Conservation (phyloP, 2,113 vertebrate species). For the Nansenia antarctica region DNA sequence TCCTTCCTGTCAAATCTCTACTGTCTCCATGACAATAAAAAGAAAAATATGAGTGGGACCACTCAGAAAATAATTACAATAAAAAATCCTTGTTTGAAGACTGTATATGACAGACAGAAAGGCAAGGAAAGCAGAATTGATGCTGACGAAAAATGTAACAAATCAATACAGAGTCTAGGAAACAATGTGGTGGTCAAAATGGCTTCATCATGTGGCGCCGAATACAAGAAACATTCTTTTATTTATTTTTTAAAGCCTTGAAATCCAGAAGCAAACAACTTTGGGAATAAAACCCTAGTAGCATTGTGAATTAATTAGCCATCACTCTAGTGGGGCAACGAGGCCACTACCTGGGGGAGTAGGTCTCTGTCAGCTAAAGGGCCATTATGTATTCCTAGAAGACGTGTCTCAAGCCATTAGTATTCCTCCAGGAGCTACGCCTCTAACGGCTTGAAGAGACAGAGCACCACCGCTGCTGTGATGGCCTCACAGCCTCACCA, state of each 20-base stretch:
- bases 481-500: no score
- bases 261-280: neutral
- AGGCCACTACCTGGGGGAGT: slow-evolving; percentile 48
- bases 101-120: no score
- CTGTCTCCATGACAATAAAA: no score
- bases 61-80: no score
- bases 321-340: slow-evolving; percentile 46
- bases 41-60: no score
- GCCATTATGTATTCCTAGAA: slow-evolving; percentile 56
- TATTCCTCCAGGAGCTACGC: slow-evolving; percentile 24
- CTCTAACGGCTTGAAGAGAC: slow-evolving; percentile 44
- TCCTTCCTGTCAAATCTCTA: no score
- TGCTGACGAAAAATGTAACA: neutral
- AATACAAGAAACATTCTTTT: no score
- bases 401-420: slow-evolving; percentile 52
- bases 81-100: no score
- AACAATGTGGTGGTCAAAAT: no score
- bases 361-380: slow-evolving; percentile 27
- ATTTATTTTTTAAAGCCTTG: neutral
- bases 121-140: neutral
- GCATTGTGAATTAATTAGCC: slow-evolving; percentile 48
- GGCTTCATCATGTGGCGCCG: no score
- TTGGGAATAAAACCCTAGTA: neutral
- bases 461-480: slow-evolving; percentile 26
- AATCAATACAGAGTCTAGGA: no score